phyloP scores from a whole-genome alignment of 2,888 invertebrate species.

The Byasa hedistus region DNA sequence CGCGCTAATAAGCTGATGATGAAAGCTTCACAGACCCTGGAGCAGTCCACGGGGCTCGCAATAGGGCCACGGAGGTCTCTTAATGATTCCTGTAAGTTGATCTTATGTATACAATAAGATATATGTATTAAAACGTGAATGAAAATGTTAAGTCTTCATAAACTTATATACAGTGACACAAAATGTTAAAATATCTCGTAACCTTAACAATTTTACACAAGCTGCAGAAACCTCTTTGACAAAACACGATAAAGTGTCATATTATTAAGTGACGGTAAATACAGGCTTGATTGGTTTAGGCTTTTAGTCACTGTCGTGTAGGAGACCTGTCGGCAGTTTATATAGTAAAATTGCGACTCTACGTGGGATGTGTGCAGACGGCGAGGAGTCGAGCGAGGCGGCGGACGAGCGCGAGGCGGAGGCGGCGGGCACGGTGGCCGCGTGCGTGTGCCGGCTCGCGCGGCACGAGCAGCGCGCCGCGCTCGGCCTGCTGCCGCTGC shows the following conservation, averaged over 20 bases:
- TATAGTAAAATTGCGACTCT: too few species aligned
- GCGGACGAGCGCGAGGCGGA: slow-evolving; percentile 65
- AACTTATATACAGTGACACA: too few species aligned
- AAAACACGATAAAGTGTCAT: too few species aligned
- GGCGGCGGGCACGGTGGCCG: slow-evolving; percentile 84
- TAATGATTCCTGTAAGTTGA: slow-evolving; percentile 61
- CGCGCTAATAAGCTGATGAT: slow-evolving; percentile 91
- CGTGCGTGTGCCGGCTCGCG: slow-evolving; percentile 91
- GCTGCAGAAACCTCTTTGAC: too few species aligned
- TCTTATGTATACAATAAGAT: background rate
- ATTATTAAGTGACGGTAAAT: too few species aligned
- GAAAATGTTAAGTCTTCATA: too few species aligned
- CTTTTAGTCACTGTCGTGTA: too few species aligned
- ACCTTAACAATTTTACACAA: too few species aligned
- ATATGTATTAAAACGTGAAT: too few species aligned
- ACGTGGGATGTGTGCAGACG: slow-evolving; percentile 40
- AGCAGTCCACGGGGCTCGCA: slow-evolving; percentile 89
- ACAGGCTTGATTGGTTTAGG: too few species aligned
- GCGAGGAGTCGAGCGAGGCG: slow-evolving; percentile 58
- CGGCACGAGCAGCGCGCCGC: slow-evolving; percentile 92
- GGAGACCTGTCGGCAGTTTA: too few species aligned
- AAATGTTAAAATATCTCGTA: too few species aligned
- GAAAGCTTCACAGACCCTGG: slow-evolving; percentile 90
- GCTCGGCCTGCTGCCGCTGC: slow-evolving; percentile 90
- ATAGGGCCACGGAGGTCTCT: slow-evolving; percentile 83